Percentiles rank a stretch among this genome's conserved stretches.
These are phyloP conservation scores for Drosophila ambigua DNA, from an alignment of 1,140 invertebrate genomes.

Conservation along the genomic window DNA sequence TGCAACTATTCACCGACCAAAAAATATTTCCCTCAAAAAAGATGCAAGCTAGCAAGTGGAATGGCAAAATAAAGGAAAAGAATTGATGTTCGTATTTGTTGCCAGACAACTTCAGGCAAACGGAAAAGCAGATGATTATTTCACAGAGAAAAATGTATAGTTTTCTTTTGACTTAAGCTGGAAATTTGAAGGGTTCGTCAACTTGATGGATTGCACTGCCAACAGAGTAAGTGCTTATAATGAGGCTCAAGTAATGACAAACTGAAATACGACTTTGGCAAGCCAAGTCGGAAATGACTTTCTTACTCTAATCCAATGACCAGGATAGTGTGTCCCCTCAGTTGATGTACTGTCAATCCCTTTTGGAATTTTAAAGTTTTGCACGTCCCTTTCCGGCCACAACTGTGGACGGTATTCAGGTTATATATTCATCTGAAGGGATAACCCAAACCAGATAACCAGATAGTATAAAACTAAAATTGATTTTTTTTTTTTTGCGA, in stretches of 20 bases:
- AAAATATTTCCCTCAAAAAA: constrained; percentile 17
- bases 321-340: too few relatives aligned
- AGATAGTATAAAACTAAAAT: constrained; percentile 20
- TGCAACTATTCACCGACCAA: constrained; percentile 22
- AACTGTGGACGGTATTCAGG: too few relatives aligned
- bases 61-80: constrained; percentile 8
- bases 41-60: constrained; percentile 43
- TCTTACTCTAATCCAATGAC: too few relatives aligned
- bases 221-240: too few relatives aligned
- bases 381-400: constrained; percentile 1
- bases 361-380: not conserved
- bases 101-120: constrained; percentile 23
- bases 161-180: constrained; percentile 11
- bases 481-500: constrained; percentile 70
- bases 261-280: too few relatives aligned
- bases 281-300: too few relatives aligned
- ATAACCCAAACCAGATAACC: too few relatives aligned
- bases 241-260: too few relatives aligned
- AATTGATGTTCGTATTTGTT: constrained; percentile 55
- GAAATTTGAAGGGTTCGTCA: not conserved
- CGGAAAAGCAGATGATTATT: constrained; percentile 42
- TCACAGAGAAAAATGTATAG: constrained; percentile 20
- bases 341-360: too few relatives aligned
- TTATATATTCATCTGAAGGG: constrained; percentile 16
- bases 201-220: not conserved